Conservation (phyloP, 1,140 invertebrate genomes). For the Drosophila bipectinata region DNA sequence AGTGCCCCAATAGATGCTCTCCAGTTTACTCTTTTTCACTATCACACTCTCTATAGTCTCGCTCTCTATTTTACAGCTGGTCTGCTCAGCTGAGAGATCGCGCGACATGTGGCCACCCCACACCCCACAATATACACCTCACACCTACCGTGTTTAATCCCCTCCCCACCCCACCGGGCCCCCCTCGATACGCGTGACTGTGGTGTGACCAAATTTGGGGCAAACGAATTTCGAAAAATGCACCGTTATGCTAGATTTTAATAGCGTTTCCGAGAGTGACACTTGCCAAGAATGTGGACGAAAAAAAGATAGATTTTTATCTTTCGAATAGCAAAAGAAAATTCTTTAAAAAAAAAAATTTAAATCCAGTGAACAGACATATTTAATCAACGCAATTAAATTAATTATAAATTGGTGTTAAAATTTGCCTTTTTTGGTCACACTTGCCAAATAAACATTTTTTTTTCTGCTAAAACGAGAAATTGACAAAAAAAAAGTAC, state of each 20-base stretch:
- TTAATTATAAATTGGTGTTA: slow-evolving; percentile 19
- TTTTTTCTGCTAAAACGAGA: neutral
- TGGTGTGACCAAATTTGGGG: slow-evolving; percentile 54
- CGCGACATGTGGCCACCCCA: slow-evolving; percentile 27
- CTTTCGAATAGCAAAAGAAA: slow-evolving; percentile 1
- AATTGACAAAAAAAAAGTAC: slow-evolving; percentile 9
- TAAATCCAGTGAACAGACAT: slow-evolving; percentile 6
- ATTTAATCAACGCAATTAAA: slow-evolving; percentile 11
- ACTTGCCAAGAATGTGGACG: neutral
- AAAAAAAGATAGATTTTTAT: neutral
- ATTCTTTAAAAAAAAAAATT: neutral
- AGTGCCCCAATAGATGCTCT: slow-evolving; percentile 6
- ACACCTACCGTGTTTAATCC: neutral
- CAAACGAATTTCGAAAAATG: slow-evolving; percentile 43
- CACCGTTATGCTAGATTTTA: slow-evolving; percentile 40
- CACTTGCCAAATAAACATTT: slow-evolving; percentile 30
- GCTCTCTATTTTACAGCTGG: slow-evolving; percentile 20
- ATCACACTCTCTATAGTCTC: neutral
- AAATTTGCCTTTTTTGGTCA: slow-evolving; percentile 23
- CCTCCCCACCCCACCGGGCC: neutral
- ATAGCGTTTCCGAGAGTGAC: slow-evolving; percentile 25
- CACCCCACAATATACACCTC: neutral
- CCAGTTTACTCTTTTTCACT: neutral
- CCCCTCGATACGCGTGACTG: slow-evolving; percentile 35
- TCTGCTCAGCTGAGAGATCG: slow-evolving; percentile 29